A percentile compares a stretch with the other conserved stretches of the same genome.
These are phyloP conservation scores for Poeciliopsis gracilis DNA, from an alignment of 2,797 vertebrate species.

Conservation along the genomic window DNA sequence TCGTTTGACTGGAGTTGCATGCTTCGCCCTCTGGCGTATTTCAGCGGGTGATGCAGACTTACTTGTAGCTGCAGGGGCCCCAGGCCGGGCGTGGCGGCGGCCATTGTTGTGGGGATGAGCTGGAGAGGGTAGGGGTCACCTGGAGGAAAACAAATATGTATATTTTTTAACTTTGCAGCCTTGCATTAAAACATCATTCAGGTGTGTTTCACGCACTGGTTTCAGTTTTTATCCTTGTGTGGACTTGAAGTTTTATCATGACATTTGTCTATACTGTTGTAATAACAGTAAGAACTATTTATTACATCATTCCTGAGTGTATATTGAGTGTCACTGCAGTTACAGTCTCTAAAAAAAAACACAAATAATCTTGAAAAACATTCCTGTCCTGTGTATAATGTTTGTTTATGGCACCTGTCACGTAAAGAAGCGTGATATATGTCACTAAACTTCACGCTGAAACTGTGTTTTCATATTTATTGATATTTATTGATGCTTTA, in stretches of 20 bases:
- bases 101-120: conserved; percentile 99
- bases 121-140: conserved; percentile 99
- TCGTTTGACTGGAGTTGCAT: background rate
- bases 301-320: no score
- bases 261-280: no score
- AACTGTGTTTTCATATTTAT: no score
- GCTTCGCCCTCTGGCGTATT: background rate
- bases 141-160: conserved; percentile 77
- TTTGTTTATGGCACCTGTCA: no score
- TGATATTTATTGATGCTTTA: no score
- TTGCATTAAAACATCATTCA: background rate
- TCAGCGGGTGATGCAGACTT: conserved; percentile 49
- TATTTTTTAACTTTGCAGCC: background rate
- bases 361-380: no score
- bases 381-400: no score
- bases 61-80: conserved; percentile 98
- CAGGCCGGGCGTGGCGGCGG: conserved; percentile 92
- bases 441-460: no score
- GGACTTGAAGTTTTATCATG: background rate
- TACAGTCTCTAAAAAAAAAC: no score
- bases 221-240: background rate
- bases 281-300: no score
- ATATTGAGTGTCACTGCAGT: no score
- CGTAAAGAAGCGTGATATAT: no score
- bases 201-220: background rate